Conservation (phyloP, 2,888 invertebrate genomes). For the Troides helena region DNA sequence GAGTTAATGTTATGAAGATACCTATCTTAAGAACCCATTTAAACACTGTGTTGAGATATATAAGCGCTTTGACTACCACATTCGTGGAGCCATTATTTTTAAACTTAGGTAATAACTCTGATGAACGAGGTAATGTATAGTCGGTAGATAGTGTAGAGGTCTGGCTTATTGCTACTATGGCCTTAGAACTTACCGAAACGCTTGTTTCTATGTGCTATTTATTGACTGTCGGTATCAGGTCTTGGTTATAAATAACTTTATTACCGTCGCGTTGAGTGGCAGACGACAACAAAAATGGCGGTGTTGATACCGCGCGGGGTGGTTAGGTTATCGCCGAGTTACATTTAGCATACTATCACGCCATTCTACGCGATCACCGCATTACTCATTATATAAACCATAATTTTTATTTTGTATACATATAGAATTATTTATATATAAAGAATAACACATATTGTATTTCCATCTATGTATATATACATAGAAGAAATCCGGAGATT, state of each 20-base stretch:
- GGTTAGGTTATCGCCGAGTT: constrained; percentile 17
- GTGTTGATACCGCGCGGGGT: constrained; percentile 18
- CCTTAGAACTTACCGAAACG: not conserved
- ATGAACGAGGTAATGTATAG: too few species aligned
- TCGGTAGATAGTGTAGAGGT: too few species aligned
- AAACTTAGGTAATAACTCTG: too few species aligned
- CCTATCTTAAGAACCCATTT: too few species aligned
- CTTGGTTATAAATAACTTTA: not conserved
- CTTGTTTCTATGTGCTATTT: not conserved
- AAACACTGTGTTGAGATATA: too few species aligned
- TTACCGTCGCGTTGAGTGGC: not conserved
- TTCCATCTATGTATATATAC: too few species aligned
- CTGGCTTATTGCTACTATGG: too few species aligned
- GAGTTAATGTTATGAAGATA: too few species aligned
- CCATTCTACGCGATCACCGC: not conserved
- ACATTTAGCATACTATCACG: constrained; percentile 13
- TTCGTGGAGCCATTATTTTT: too few species aligned
- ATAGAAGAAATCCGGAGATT: too few species aligned
- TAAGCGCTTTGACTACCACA: too few species aligned
- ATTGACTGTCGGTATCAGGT: not conserved
- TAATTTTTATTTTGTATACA: not conserved
- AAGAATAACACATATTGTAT: not conserved
- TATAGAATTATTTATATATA: not conserved
- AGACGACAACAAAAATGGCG: constrained; percentile 11
- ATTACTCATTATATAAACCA: constrained; percentile 1